Percentiles rank a stretch among this genome's conserved stretches.
Evolutionary conservation across 1,140 invertebrate species (phyloP).

Genomic region (Harpegnathos saltator): DNA sequence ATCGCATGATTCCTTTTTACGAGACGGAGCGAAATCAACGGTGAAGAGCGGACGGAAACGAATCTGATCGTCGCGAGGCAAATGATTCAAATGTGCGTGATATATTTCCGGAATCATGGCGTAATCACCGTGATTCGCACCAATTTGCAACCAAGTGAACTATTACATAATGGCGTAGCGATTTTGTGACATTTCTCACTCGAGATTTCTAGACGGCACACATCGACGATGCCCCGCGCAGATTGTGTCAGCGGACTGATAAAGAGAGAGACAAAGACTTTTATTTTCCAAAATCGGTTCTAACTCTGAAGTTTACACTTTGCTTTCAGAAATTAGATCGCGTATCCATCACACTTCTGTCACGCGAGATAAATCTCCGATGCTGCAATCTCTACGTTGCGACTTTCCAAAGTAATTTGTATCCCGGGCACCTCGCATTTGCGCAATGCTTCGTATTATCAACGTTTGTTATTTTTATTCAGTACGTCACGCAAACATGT

Average conservation of each 20-base stretch:
- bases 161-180: conserved; percentile 32
- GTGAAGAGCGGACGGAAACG: background rate
- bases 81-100: conserved; percentile 16
- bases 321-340: no score
- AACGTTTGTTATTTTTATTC: background rate
- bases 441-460: background rate
- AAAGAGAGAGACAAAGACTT: conserved; percentile 20
- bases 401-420: no score
- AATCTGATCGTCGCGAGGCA: background rate
- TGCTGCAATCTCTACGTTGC: no score
- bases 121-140: conserved; percentile 10
- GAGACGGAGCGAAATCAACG: background rate
- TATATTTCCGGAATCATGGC: conserved; percentile 9
- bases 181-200: conserved; percentile 40
- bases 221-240: background rate
- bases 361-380: no score
- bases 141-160: conserved; percentile 16
- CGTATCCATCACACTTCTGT: no score
- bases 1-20: background rate
- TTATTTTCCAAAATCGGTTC: background rate
- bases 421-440: no score
- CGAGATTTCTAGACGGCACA: background rate
- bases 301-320: no score
- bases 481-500: background rate
- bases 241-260: background rate